Evolutionary conservation across 2,888 invertebrate genomes (phyloP).

Genomic region (Drosophila fungiperda): DNA sequence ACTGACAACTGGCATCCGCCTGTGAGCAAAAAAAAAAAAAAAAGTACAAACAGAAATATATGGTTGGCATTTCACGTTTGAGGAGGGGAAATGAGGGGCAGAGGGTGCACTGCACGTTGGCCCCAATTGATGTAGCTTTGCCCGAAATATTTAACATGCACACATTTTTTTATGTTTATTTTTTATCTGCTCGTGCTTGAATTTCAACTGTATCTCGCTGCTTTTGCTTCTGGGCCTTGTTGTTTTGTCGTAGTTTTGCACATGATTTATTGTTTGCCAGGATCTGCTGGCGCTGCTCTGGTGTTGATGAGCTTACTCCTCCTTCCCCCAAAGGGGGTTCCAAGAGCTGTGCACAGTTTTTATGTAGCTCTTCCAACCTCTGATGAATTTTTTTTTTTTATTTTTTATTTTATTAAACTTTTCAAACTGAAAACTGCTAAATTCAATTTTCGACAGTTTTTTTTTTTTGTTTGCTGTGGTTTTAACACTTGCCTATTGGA

Average conservation of each 20-base stretch:
- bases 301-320: conserved; percentile 54
- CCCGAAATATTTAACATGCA: conserved; percentile 69
- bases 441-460: conserved; percentile 39
- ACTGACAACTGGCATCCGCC: conserved; percentile 24
- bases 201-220: conserved; percentile 64
- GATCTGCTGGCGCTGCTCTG: conserved; percentile 23
- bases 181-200: conserved; percentile 72
- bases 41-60: conserved; percentile 31
- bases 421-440: conserved; percentile 17
- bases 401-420: conserved; percentile 47
- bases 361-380: not conserved
- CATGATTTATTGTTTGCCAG: conserved; percentile 64
- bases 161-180: conserved; percentile 36
- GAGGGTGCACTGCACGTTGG: conserved; percentile 53
- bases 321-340: not conserved
- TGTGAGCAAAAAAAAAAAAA: conserved; percentile 32
- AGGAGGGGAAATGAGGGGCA: not conserved
- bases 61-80: conserved; percentile 15
- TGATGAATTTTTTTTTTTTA: conserved; percentile 56
- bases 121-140: conserved; percentile 64
- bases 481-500: conserved; percentile 14
- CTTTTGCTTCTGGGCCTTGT: conserved; percentile 20
- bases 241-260: conserved; percentile 46
- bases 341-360: conserved; percentile 6
- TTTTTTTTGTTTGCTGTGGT: conserved; percentile 27